phyloP scores from a whole-genome alignment of 2,888 invertebrate species.

The Athalia circularis region DNA sequence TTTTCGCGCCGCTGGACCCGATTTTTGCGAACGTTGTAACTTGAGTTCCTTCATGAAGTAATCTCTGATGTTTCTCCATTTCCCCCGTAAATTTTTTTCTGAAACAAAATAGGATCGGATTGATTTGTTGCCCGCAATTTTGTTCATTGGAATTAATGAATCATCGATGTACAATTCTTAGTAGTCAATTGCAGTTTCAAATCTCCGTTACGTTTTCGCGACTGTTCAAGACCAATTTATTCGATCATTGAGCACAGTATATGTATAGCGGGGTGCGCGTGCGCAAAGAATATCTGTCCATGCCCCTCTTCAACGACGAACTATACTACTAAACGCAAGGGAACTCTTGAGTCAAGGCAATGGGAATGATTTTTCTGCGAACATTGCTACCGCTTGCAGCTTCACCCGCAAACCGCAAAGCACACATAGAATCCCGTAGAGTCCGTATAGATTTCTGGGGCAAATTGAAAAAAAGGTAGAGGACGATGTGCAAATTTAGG shows the following conservation, averaged over 20 bases:
- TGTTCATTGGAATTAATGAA: background rate
- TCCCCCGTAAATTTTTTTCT: slow-evolving; percentile 67
- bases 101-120: slow-evolving; percentile 49
- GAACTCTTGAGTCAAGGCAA: background rate
- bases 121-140: background rate
- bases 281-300: background rate
- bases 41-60: slow-evolving; percentile 71
- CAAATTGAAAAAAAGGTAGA: slow-evolving; percentile 1
- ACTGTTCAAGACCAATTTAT: slow-evolving; percentile 10
- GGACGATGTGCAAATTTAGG: background rate
- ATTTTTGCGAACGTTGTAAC: slow-evolving; percentile 57
- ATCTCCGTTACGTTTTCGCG: slow-evolving; percentile 16
- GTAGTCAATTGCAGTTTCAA: background rate
- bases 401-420: slow-evolving; percentile 25
- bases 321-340: background rate
- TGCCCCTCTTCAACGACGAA: background rate
- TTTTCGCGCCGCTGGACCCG: slow-evolving; percentile 58
- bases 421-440: slow-evolving; percentile 20
- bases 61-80: slow-evolving; percentile 70
- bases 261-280: background rate
- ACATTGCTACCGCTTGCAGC: slow-evolving; percentile 50
- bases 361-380: slow-evolving; percentile 55
- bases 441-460: background rate
- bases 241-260: slow-evolving; percentile 7
- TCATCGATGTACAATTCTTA: background rate